A percentile compares a stretch with the other conserved stretches of the same genome.
Conservation (phyloP, 2,888 invertebrate species). For the Neria commutata region DNA sequence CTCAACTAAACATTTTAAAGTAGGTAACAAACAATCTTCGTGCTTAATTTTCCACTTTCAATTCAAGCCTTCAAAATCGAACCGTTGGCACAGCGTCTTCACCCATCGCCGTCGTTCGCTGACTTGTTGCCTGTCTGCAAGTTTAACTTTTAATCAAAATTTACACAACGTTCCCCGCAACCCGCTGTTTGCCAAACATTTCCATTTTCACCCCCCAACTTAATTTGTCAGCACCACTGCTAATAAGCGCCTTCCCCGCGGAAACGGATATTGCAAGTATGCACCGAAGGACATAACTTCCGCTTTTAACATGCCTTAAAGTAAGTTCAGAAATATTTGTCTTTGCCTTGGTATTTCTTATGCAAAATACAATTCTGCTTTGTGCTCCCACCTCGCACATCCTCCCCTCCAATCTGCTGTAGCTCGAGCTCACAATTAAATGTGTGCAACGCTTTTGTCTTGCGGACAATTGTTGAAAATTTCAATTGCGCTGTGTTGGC, state of each 20-base stretch:
- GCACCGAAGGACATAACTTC: constrained; percentile 1
- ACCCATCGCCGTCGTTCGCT: no score
- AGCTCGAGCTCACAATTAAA: constrained; percentile 8
- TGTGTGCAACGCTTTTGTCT: neutral
- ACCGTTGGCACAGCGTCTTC: no score
- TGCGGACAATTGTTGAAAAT: neutral
- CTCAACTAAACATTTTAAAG: no score
- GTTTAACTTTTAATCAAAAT: constrained; percentile 1
- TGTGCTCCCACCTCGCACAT: constrained; percentile 1
- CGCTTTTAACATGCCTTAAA: neutral
- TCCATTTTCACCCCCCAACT: neutral
- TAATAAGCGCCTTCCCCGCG: no score
- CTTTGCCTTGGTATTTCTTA: constrained; percentile 5
- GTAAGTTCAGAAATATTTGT: constrained; percentile 10
- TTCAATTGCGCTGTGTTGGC: neutral
- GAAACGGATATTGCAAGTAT: no score
- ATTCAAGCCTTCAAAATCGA: no score
- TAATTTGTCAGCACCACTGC: no score
- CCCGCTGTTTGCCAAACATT: neutral
- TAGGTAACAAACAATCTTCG: no score
- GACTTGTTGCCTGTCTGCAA: neutral
- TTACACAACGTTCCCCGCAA: no score
- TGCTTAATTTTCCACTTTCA: no score
- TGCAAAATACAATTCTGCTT: constrained; percentile 14
- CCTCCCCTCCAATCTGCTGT: neutral